These are phyloP conservation scores for Kryptolebias marmoratus DNA, from an alignment of 2,113 vertebrate species.

Conservation along the genomic window DNA sequence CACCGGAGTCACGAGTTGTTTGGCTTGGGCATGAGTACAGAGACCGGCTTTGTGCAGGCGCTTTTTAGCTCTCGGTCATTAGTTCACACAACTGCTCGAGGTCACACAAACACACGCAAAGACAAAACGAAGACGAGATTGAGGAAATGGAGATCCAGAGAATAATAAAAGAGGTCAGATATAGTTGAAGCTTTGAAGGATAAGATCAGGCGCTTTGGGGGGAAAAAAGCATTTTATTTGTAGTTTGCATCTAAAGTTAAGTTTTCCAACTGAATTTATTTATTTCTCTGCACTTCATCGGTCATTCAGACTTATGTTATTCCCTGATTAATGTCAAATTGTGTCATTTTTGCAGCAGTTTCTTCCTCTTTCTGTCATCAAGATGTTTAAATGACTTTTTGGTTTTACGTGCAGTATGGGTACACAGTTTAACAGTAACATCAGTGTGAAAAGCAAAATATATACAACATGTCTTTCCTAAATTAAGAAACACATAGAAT, in stretches of 20 bases:
- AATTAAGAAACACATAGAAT: conserved; percentile 23
- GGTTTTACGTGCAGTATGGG: background rate
- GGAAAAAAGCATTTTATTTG: conserved; percentile 25
- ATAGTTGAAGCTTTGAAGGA: conserved; percentile 11
- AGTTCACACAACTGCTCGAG: conserved; percentile 69
- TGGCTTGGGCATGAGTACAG: conserved; percentile 60
- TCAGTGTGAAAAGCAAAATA: conserved; percentile 28
- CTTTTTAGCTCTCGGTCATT: conserved; percentile 65
- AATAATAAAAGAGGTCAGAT: conserved; percentile 47
- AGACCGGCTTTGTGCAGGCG: conserved; percentile 65
- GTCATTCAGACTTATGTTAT: conserved; percentile 36
- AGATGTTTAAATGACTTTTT: background rate
- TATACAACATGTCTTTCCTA: background rate
- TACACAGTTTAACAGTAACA: conserved; percentile 15
- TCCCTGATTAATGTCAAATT: conserved; percentile 46
- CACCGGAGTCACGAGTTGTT: conserved; percentile 63
- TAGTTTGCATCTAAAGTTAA: conserved; percentile 39
- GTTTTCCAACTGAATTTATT: conserved; percentile 55
- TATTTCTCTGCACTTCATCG: conserved; percentile 19
- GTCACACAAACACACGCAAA: conserved; percentile 34
- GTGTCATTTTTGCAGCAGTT: too few relatives aligned
- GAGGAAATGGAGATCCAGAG: conserved; percentile 23
- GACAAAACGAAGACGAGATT: background rate
- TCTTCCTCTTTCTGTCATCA: background rate
- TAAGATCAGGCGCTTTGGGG: conserved; percentile 27